A percentile compares a stretch with the other conserved stretches of the same genome.
phyloP scores from a whole-genome alignment of 2,888 invertebrate genomes.

The Ormyrus thymus region DNA sequence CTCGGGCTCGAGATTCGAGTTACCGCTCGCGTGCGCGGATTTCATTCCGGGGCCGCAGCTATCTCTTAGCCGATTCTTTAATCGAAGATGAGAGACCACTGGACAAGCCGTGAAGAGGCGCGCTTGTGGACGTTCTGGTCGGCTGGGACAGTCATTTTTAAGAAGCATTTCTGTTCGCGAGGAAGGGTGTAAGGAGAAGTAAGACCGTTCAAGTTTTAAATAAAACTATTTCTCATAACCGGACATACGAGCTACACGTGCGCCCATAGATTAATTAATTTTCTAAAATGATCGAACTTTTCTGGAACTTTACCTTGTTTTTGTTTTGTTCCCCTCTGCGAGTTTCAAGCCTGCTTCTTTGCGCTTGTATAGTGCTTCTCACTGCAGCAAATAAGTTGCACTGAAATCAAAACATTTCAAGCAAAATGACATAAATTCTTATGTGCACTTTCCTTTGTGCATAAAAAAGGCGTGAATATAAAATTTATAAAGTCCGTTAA shows the following conservation, averaged over 20 bases:
- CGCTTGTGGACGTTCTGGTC: too few species aligned
- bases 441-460: neutral
- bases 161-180: too few species aligned
- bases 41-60: too few species aligned
- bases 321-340: conserved; percentile 1
- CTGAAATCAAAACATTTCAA: neutral
- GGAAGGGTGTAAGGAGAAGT: too few species aligned
- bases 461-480: neutral
- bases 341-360: neutral
- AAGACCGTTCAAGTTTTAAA: too few species aligned
- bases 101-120: too few species aligned
- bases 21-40: too few species aligned
- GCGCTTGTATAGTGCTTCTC: neutral
- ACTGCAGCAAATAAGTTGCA: neutral
- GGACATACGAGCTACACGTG: neutral
- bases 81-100: too few species aligned
- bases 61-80: too few species aligned
- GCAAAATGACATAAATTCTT: neutral
- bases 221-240: too few species aligned
- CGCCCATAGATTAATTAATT: neutral
- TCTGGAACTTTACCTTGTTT: neutral
- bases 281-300: conserved; percentile 13
- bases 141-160: too few species aligned
- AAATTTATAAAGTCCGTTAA: neutral
- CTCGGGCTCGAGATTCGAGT: too few species aligned